Evolutionary conservation across 1,140 invertebrate species (phyloP).

Genomic region (Nylanderia fulva): DNA sequence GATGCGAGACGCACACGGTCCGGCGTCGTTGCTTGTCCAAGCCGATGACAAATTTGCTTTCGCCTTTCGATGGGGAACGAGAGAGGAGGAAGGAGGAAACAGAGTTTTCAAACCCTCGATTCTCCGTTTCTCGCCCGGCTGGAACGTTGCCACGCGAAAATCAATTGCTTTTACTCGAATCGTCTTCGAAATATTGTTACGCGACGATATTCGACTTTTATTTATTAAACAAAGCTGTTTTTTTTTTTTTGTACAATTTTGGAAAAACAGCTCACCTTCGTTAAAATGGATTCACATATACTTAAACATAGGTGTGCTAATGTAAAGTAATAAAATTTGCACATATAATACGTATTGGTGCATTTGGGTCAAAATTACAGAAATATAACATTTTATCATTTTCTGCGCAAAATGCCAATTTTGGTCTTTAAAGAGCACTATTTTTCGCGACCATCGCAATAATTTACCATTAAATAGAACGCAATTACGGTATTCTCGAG

Average conservation of each 20-base stretch:
- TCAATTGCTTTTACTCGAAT: constrained; percentile 76
- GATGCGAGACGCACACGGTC: constrained; percentile 53
- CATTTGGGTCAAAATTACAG: neutral
- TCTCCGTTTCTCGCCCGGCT: constrained; percentile 62
- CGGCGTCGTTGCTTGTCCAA: constrained; percentile 58
- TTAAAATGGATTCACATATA: neutral
- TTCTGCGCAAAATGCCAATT: neutral
- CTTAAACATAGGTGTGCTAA: neutral
- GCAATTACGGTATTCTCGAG: constrained; percentile 29
- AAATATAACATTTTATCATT: neutral
- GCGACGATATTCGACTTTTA: constrained; percentile 58
- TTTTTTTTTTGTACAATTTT: neutral
- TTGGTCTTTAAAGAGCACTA: neutral
- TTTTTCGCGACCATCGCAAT: neutral
- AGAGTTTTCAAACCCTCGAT: constrained; percentile 51
- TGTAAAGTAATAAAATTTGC: neutral
- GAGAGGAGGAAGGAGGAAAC: neutral
- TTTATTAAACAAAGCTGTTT: neutral
- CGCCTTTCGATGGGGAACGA: constrained; percentile 22
- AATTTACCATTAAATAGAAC: constrained; percentile 54
- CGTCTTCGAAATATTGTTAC: constrained; percentile 69
- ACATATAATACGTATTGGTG: neutral
- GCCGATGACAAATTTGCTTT: constrained; percentile 75
- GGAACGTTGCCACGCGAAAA: constrained; percentile 74
- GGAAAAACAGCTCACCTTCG: neutral